Conservation (phyloP, 2,113 vertebrate genomes). For the Lynx canadensis region DNA sequence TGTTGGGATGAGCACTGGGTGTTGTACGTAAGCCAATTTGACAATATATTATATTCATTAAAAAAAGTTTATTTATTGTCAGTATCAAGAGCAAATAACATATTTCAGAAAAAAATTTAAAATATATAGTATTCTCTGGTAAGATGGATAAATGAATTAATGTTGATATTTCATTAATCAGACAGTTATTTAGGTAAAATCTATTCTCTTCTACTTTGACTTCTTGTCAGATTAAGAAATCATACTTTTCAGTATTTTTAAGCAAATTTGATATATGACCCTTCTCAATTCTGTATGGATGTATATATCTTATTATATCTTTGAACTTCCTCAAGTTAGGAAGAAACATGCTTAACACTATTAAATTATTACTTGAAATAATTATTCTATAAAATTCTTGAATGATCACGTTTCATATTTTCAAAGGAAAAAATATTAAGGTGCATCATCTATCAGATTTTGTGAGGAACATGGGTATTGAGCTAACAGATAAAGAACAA, state of each 20-base stretch:
- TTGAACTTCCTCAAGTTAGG: not conserved
- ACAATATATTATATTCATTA: no score
- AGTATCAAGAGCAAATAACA: not conserved
- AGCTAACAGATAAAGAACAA: slow-evolving; percentile 19
- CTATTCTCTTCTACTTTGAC: not conserved
- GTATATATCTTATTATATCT: not conserved
- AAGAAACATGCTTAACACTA: not conserved
- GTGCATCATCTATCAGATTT: not conserved
- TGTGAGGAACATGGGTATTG: slow-evolving; percentile 23
- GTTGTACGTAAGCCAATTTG: not conserved
- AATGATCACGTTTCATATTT: slow-evolving; percentile 6
- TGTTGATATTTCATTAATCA: slow-evolving; percentile 11
- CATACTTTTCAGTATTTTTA: not conserved
- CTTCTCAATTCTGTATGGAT: not conserved
- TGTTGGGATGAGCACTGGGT: no score
- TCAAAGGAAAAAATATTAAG: slow-evolving; percentile 48
- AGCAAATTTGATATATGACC: not conserved
- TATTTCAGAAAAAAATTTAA: not conserved
- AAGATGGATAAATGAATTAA: not conserved
- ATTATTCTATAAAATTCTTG: not conserved
- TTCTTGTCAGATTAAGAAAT: not conserved
- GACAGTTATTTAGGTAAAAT: not conserved
- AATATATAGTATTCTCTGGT: not conserved
- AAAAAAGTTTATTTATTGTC: not conserved
- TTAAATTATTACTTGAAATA: not conserved